A percentile compares a stretch with the other conserved stretches of the same genome.
Evolutionary conservation across 2,113 vertebrate species (phyloP).

Genomic region (Harpagus bidentatus): DNA sequence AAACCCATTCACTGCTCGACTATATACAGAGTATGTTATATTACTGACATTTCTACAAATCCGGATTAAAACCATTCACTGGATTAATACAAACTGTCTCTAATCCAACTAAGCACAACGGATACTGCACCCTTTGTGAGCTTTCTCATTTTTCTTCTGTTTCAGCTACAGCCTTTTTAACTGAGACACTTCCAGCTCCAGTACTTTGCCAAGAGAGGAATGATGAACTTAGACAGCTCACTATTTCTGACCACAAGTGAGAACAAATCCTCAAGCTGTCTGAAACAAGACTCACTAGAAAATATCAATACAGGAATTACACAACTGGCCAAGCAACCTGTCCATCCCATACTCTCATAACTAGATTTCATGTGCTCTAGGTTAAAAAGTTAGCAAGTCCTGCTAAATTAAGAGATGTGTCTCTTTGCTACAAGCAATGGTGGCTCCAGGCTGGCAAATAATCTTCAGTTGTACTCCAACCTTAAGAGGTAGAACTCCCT

Average conservation of each 20-base stretch:
- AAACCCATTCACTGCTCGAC: background rate
- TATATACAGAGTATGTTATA: background rate
- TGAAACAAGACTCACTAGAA: background rate
- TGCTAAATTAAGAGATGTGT: background rate
- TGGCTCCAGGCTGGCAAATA: background rate
- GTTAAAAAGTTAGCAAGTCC: background rate
- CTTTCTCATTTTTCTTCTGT: background rate
- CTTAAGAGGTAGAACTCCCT: background rate
- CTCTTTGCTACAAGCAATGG: background rate
- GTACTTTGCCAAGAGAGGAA: background rate
- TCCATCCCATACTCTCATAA: background rate
- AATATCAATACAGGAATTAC: background rate
- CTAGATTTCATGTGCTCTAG: background rate
- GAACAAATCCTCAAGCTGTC: background rate
- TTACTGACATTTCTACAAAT: background rate
- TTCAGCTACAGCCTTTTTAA: background rate
- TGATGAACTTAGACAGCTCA: background rate
- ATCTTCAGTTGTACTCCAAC: background rate
- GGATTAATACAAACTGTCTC: background rate
- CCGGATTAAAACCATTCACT: background rate
- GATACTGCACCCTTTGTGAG: background rate
- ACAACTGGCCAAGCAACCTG: background rate
- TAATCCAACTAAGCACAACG: background rate
- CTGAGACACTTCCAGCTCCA: background rate
- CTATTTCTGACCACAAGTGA: background rate